Conservation (phyloP, 1,140 invertebrate genomes). For the Artemia franciscana region DNA sequence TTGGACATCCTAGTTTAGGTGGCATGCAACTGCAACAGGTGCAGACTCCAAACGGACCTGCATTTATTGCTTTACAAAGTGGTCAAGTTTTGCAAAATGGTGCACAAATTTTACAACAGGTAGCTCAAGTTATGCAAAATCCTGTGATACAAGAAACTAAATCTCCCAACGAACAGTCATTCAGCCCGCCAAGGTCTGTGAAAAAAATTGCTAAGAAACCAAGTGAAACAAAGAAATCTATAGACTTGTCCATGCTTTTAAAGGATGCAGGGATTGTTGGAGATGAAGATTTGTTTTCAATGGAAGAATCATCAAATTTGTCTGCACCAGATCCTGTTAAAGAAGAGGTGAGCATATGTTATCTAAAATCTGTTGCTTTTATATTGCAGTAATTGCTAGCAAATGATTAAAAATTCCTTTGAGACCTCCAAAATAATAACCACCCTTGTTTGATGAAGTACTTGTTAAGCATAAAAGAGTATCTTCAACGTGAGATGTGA, state of each 20-base stretch:
- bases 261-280: background rate
- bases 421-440: too few species aligned
- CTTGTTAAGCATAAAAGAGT: too few species aligned
- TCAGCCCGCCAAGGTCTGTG: background rate
- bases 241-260: background rate
- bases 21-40: constrained; percentile 24
- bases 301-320: too few species aligned
- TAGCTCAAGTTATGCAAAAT: background rate
- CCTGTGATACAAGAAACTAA: background rate
- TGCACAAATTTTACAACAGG: background rate
- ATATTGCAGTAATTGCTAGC: too few species aligned
- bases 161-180: background rate
- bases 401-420: too few species aligned
- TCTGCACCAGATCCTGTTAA: too few species aligned
- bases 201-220: background rate
- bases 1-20: constrained; percentile 10
- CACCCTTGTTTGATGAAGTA: too few species aligned
- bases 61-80: constrained; percentile 21
- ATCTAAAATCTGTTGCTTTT: too few species aligned
- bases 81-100: background rate
- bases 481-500: too few species aligned
- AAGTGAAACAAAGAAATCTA: background rate
- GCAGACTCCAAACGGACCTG: constrained; percentile 25
- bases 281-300: background rate
- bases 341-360: too few species aligned